Evolutionary conservation across 2,888 invertebrate genomes (phyloP).

Genomic region (Volucella inflata): DNA sequence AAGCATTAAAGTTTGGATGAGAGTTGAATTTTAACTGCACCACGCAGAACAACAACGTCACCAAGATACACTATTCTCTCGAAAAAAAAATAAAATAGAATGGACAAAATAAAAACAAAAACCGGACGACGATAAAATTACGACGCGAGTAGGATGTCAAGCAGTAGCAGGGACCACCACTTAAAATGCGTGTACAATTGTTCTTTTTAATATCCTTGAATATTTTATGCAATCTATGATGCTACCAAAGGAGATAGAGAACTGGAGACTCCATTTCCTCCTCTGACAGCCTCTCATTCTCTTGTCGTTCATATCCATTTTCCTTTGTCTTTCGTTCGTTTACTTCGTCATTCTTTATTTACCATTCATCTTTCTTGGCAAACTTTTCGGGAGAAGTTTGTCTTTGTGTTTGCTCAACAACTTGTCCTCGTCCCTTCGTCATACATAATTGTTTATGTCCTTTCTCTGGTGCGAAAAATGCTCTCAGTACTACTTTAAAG

Average conservation of each 20-base stretch:
- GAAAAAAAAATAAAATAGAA: conserved; percentile 29
- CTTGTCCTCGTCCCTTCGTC: conserved; percentile 39
- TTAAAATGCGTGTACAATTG: conserved; percentile 75
- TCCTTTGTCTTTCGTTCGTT: conserved; percentile 28
- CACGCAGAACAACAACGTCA: conserved; percentile 27
- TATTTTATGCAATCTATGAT: conserved; percentile 67
- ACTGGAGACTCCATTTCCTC: not conserved
- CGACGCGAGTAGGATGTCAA: conserved; percentile 61
- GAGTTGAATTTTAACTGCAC: conserved; percentile 71
- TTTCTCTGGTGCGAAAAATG: conserved; percentile 59
- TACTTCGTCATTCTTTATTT: not conserved
- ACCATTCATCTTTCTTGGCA: conserved; percentile 43
- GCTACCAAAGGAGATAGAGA: conserved; percentile 12
- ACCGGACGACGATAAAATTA: conserved; percentile 54
- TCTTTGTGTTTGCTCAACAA: conserved; percentile 50
- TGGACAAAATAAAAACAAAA: conserved; percentile 10
- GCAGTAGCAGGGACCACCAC: conserved; percentile 56
- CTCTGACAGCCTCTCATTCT: not conserved
- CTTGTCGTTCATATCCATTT: not conserved
- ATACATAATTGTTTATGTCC: conserved; percentile 52
- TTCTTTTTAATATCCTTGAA: conserved; percentile 74
- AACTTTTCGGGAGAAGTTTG: conserved; percentile 65
- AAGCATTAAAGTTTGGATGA: conserved; percentile 60
- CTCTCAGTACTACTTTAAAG: conserved; percentile 52
- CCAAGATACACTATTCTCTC: conserved; percentile 16